phyloP scores from a whole-genome alignment of 2,888 invertebrate genomes.

The Mesodorylaimus sp. region DNA sequence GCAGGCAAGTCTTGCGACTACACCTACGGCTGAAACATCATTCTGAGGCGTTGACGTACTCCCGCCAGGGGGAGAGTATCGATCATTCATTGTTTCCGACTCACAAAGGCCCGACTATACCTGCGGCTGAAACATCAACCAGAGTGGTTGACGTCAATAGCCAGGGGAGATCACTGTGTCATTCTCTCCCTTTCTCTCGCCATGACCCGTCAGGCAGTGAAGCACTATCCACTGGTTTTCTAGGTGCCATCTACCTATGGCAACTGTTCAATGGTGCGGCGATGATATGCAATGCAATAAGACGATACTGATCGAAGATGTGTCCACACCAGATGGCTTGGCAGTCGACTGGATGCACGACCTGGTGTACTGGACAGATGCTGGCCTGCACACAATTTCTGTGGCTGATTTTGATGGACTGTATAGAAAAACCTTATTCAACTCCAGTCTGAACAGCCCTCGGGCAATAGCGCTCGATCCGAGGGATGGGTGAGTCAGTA shows the following conservation, averaged over 20 bases:
- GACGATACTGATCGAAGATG: conserved; percentile 49
- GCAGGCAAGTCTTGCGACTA: too few relatives aligned
- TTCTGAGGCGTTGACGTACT: too few relatives aligned
- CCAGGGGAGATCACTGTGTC: too few relatives aligned
- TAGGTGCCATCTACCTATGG: conserved; percentile 26
- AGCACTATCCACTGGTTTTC: conserved; percentile 21
- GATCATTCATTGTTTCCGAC: too few relatives aligned
- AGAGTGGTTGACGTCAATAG: too few relatives aligned
- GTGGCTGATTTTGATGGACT: conserved; percentile 34
- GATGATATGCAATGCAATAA: conserved; percentile 12
- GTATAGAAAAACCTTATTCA: conserved; percentile 55
- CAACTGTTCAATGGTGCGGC: background rate
- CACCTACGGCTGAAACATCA: too few relatives aligned
- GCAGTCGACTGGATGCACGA: conserved; percentile 98
- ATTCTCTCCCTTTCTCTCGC: too few relatives aligned
- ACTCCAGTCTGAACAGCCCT: conserved; percentile 70
- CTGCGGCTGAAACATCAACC: too few relatives aligned
- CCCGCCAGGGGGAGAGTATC: too few relatives aligned
- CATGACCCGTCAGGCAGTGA: too few relatives aligned
- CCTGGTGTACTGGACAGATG: conserved; percentile 68
- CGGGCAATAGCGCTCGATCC: conserved; percentile 84
- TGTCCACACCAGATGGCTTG: conserved; percentile 77
- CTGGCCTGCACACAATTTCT: conserved; percentile 74
- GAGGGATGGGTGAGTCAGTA: conserved; percentile 50
- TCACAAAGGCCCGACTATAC: too few relatives aligned